These are phyloP conservation scores for Galeopsomyia nigrocyanea DNA, from an alignment of 2,888 invertebrate genomes.

Conservation along the genomic window DNA sequence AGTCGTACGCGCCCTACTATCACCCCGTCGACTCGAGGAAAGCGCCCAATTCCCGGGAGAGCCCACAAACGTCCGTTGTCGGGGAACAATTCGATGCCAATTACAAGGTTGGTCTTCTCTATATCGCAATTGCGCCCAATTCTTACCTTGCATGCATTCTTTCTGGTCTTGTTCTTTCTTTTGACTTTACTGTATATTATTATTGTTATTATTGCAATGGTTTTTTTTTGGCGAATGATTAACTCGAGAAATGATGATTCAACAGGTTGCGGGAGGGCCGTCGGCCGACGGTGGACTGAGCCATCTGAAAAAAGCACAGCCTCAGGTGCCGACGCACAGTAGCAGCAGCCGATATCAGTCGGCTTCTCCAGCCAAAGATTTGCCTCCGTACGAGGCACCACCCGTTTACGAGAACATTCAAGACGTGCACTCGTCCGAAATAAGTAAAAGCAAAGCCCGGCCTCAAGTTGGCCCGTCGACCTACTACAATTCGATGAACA, in stretches of 20 bases:
- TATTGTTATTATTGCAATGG: too few relatives aligned
- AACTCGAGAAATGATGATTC: too few relatives aligned
- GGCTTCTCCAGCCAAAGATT: slow-evolving; percentile 72
- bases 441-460: slow-evolving; percentile 65
- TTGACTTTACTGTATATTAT: too few relatives aligned
- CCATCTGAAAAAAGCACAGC: slow-evolving; percentile 81
- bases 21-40: slow-evolving; percentile 71
- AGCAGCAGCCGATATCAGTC: slow-evolving; percentile 73
- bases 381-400: slow-evolving; percentile 72
- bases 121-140: too few relatives aligned
- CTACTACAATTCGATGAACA: slow-evolving; percentile 73
- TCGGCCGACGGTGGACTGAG: slow-evolving; percentile 53
- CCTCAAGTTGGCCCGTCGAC: slow-evolving; percentile 68
- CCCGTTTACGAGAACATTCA: slow-evolving; percentile 76
- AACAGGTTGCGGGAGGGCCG: slow-evolving; percentile 1
- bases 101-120: slow-evolving; percentile 50
- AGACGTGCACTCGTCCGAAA: slow-evolving; percentile 68
- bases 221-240: too few relatives aligned
- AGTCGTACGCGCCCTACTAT: slow-evolving; percentile 75
- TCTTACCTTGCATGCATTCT: too few relatives aligned
- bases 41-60: slow-evolving; percentile 63
- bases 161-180: too few relatives aligned
- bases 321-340: slow-evolving; percentile 79
- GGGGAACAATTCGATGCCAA: slow-evolving; percentile 69
- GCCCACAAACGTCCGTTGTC: slow-evolving; percentile 64